Evolutionary conservation across 2,113 vertebrate genomes (phyloP), one percentile per base, ranked within the genome.

Genomic region (Nansenia antarctica): DNA sequence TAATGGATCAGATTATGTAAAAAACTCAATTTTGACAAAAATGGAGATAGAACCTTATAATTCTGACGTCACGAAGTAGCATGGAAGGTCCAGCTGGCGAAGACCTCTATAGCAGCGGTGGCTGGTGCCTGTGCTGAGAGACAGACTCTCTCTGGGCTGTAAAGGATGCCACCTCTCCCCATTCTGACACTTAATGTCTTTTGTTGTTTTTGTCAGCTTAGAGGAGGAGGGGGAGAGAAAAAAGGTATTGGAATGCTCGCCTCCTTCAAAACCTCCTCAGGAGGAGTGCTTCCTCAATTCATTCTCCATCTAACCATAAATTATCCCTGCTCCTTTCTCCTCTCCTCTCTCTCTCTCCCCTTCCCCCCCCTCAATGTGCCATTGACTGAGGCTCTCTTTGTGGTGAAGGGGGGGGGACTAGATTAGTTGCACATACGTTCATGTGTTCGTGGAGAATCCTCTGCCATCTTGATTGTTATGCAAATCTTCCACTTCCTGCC

Each of bases 381-480:
- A 55, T 12, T 55, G 53, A 55, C 26, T 55, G 3, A 29, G 24
- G 53, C 53, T 14, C 22, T 3, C 26, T 27, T 26, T 24, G 22
- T 55, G 53, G 22, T 27, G 22, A 5, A n/a, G 53, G 22, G 5
- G 26, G 26, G 26, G 22, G 11, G 27, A 27, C 53, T 27, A 55
- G 12, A 55, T 55, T 55, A 55, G 22, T 27, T 27, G 14, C 42
- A 29, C 5, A 18, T 55, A 55, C 12, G 26, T 55, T 55, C 59
- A 62, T 62, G 69, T 70, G 53, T 60, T 63, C 24, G 67, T 65
- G 61, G 59, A 69, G 32, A 64, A 59, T 59, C 63, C 52, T 62
- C 62, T 66, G 67, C 64, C 61, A 67, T 73, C 64, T 62, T 61
- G 70, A 76, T 72, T 64, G 68, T 64, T 67, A 73, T 79, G 74